phyloP scores from a whole-genome alignment of 2,797 vertebrate genomes.

The Acomys russatus region DNA sequence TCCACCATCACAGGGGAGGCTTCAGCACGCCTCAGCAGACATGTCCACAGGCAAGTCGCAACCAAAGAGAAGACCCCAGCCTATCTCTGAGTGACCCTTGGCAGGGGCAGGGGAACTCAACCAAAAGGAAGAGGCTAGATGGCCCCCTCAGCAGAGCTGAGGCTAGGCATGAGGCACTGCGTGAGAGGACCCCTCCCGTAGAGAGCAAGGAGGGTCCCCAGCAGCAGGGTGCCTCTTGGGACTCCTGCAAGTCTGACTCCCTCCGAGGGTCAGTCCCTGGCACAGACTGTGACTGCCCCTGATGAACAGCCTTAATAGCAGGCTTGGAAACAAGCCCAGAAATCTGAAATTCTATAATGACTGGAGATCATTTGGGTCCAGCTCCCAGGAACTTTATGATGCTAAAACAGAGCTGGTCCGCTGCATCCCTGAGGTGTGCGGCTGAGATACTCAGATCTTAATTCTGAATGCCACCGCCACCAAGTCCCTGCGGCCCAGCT shows the following conservation, averaged over 20 bases:
- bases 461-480: neutral
- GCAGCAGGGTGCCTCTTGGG: rapidly evolving
- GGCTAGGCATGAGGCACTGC: rapidly evolving
- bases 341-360: constrained; percentile 33
- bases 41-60: neutral
- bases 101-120: neutral
- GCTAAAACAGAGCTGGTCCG: constrained; percentile 24
- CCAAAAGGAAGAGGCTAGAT: neutral
- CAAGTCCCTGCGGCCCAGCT: neutral
- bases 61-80: neutral
- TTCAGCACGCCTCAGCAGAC: neutral
- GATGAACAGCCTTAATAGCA: neutral
- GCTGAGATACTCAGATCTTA: constrained; percentile 18
- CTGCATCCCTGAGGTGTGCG: constrained; percentile 43
- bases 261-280: neutral
- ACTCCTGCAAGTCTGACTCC: neutral
- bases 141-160: neutral
- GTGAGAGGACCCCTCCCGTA: neutral
- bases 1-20: neutral
- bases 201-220: neutral
- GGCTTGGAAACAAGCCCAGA: constrained; percentile 11
- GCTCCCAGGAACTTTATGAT: neutral
- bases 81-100: neutral
- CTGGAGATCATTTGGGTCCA: constrained; percentile 11
- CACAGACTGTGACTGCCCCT: neutral